phyloP scores from a whole-genome alignment of 2,113 vertebrate species.

The Zootoca vivipara region DNA sequence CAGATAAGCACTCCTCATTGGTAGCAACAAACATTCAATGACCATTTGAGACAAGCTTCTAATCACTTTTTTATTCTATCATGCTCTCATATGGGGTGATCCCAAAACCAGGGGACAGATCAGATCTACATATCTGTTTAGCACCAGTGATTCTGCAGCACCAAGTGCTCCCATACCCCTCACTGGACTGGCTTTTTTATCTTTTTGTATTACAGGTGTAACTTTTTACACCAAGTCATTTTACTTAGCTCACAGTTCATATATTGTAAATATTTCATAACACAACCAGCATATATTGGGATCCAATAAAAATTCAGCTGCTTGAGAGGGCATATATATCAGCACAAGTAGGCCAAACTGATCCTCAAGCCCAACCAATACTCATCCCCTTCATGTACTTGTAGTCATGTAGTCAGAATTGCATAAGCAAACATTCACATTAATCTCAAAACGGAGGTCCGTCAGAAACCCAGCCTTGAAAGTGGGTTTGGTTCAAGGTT shows the following conservation, averaged over 20 bases:
- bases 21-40: background rate
- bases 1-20: background rate
- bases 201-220: background rate
- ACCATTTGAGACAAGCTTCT: background rate
- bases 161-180: background rate
- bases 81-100: no score
- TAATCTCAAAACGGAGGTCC: background rate
- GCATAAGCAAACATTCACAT: background rate
- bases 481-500: background rate
- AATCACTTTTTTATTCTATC: background rate
- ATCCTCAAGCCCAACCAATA: background rate
- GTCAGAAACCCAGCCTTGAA: background rate
- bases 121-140: background rate
- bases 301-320: background rate
- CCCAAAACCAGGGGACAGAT: background rate
- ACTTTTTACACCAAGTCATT: background rate
- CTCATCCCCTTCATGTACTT: background rate
- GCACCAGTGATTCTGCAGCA: background rate
- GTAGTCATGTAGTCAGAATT: background rate
- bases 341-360: background rate
- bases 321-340: background rate
- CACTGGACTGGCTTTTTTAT: background rate
- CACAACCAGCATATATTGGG: fast-evolving
- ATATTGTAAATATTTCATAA: background rate
- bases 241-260: background rate